These are phyloP conservation scores for Anthopleura xanthogrammica DNA, from an alignment of 92 coral and sea anemone genomes.

Conservation along the genomic window DNA sequence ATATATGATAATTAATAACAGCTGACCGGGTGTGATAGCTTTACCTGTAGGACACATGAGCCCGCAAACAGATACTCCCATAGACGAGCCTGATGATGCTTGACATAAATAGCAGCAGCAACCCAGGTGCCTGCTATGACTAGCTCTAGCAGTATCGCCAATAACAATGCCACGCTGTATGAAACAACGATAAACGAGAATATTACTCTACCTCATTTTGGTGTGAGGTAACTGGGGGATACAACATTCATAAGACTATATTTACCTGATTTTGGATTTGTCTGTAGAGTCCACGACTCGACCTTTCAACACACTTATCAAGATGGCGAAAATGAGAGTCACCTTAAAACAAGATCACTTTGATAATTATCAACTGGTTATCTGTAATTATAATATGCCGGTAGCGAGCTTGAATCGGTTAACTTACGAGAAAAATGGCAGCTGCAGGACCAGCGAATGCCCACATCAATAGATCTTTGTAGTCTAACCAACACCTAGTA, in stretches of 20 bases:
- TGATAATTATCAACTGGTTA: background rate
- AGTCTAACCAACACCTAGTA: conserved; percentile 90
- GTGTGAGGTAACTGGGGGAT: no score
- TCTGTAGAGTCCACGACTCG: conserved; percentile 77
- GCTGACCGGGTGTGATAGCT: background rate
- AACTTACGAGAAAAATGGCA: conserved; percentile 69
- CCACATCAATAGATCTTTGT: conserved; percentile 67
- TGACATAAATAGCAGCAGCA: conserved; percentile 84
- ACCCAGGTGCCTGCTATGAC: conserved; percentile 85
- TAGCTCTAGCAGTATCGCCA: conserved; percentile 55
- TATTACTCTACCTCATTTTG: background rate
- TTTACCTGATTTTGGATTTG: conserved; percentile 74
- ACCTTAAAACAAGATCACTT: conserved; percentile 44
- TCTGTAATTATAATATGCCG: no score
- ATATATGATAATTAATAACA: background rate
- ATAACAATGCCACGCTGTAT: conserved; percentile 61
- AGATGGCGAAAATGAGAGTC: conserved; percentile 58
- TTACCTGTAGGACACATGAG: conserved; percentile 81
- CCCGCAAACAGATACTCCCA: conserved; percentile 92
- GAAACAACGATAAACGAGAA: background rate
- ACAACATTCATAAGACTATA: background rate
- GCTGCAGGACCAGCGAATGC: conserved; percentile 83
- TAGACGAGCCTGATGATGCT: conserved; percentile 60
- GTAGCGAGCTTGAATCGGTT: background rate
- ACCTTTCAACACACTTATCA: conserved; percentile 58